These are phyloP conservation scores for Balaenoptera acutorostrata DNA, from an alignment of 2,113 vertebrate species.

Conservation along the genomic window DNA sequence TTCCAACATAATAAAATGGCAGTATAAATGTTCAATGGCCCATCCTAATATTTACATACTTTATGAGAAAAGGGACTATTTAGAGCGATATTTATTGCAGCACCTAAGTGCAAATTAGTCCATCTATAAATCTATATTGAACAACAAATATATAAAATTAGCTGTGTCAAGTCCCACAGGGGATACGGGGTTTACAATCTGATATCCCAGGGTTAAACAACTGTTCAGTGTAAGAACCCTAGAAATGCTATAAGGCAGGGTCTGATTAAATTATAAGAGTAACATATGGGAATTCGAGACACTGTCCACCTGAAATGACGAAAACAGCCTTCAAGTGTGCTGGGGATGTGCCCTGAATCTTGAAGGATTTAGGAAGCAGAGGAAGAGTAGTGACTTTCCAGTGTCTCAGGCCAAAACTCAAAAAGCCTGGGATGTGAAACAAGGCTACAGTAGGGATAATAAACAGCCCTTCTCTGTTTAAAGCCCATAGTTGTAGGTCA, in stretches of 20 bases:
- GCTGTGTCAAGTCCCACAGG: background rate
- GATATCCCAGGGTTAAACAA: background rate
- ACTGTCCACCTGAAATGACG: background rate
- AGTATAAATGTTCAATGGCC: background rate
- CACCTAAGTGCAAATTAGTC: background rate
- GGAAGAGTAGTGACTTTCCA: background rate
- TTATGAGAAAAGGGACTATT: background rate
- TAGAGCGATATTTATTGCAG: background rate
- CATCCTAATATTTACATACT: background rate
- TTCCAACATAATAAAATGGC: background rate
- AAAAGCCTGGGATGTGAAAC: background rate
- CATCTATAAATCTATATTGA: background rate
- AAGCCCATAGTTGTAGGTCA: background rate
- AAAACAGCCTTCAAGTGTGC: background rate
- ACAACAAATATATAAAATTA: background rate
- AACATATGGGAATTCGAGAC: background rate
- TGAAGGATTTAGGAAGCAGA: background rate
- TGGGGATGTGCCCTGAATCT: background rate
- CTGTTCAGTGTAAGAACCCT: background rate
- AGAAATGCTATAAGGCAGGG: background rate
- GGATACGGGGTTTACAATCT: background rate
- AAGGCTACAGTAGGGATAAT: background rate
- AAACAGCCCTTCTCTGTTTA: background rate
- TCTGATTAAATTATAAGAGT: background rate
- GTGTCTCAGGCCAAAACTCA: background rate